Evolutionary conservation across 2,113 vertebrate species (phyloP), one percentile per base, ranked within the genome.

Genomic region (Coregonus clupeaformis): DNA sequence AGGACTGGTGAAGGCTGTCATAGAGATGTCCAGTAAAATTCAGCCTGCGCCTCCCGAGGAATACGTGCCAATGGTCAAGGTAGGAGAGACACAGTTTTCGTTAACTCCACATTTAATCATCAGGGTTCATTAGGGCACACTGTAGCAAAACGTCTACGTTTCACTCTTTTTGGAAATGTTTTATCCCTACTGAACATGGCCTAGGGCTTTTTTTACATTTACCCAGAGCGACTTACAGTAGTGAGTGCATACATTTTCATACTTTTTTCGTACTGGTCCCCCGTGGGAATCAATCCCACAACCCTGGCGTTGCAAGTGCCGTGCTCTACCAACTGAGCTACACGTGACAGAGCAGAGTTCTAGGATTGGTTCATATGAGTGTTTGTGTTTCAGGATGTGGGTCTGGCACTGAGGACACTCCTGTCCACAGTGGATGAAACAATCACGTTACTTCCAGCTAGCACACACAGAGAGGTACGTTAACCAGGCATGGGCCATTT

Each of bases 51-150:
- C 97, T 0, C 98, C 98, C 0, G 98, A 99, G 88, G 97, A 99
- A 76, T 99, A 99, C 0, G 96, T 99, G 12, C 97, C 98, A 27
- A 99, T 99, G 98, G 98, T 99, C 62, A 99, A 99, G 97, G 98
- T 98, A 89, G 1, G 62, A 32, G 4, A 5, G 60, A 24, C 64
- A 29, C 64, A 36, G 30, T 6, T 7, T 32, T 12, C 30, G 18
- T 18, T 16, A n/a, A 20, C 20, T 14, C 18, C 47, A 13, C 47
- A 4, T 13, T 52, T 3, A 52, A 52, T 52, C 47, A 45, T 5
- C 9, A 5, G 9, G 5, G 42, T 45, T 45, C 42, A 45, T 5
- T 4, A 5, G 9, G 5, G 42, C 3, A 2, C 42, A 45, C 27
- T 27, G 27, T 27, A 27, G 27, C 27, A 27, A 27, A 27, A 27